Conservation (phyloP, 2,113 vertebrate species). For the Melanotaenia duboulayi region DNA sequence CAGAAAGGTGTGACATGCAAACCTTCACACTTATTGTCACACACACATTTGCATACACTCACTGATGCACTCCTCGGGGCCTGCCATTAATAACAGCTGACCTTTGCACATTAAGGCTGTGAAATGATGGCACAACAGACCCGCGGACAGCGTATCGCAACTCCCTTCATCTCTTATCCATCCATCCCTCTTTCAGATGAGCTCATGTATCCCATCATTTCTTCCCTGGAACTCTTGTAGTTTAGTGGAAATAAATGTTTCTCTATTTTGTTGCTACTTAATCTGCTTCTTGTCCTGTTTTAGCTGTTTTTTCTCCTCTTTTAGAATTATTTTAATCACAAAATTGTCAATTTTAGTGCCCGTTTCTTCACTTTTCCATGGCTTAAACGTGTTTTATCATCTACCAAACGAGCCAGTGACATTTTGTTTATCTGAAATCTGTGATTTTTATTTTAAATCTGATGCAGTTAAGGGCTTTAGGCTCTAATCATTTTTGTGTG, state of each 20-base stretch:
- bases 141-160: slow-evolving; percentile 41
- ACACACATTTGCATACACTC: slow-evolving; percentile 58
- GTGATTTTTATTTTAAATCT: too few relatives aligned
- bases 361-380: too few relatives aligned
- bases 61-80: slow-evolving; percentile 48
- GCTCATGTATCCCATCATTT: neutral
- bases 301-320: neutral
- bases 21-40: slow-evolving; percentile 58
- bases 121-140: slow-evolving; percentile 69
- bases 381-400: too few relatives aligned
- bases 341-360: too few relatives aligned
- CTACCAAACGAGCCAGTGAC: too few relatives aligned
- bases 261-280: neutral
- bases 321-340: neutral
- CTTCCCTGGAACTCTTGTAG: neutral
- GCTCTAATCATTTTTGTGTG: too few relatives aligned
- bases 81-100: slow-evolving; percentile 71
- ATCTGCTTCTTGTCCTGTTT: neutral
- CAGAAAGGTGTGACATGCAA: slow-evolving; percentile 79
- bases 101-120: slow-evolving; percentile 75
- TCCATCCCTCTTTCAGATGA: slow-evolving; percentile 3
- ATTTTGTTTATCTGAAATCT: too few relatives aligned
- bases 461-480: too few relatives aligned
- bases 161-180: slow-evolving; percentile 17
- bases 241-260: neutral